A percentile compares a stretch with the other conserved stretches of the same genome.
Conservation (phyloP, 1,140 invertebrate genomes). For the Pemphigus obesinymphae region DNA sequence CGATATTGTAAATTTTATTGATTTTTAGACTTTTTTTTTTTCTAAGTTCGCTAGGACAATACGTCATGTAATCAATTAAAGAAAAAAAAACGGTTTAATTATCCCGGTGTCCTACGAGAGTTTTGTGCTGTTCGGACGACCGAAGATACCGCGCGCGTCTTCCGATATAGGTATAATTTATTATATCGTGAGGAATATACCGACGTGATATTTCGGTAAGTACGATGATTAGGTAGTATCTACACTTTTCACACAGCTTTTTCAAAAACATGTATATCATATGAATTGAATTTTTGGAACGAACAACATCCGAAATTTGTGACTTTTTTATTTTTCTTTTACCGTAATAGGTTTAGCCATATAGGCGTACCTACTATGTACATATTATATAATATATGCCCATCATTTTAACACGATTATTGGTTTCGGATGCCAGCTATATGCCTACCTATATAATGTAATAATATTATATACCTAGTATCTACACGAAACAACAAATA, state of each 20-base stretch:
- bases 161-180: not conserved
- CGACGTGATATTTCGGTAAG: not conserved
- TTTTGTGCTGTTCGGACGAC: not conserved
- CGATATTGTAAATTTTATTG: not conserved
- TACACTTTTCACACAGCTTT: no score
- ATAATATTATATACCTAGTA: not conserved
- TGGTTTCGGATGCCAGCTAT: not conserved
- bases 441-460: not conserved
- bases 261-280: no score
- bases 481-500: not conserved
- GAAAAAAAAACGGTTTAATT: not conserved
- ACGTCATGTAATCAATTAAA: not conserved
- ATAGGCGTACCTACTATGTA: no score
- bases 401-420: not conserved
- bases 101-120: not conserved
- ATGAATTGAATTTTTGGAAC: no score
- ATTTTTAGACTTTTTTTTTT: not conserved
- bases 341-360: no score
- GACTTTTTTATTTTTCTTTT: not conserved
- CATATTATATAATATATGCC: no score
- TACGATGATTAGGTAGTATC: not conserved
- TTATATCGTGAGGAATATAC: not conserved
- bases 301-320: no score
- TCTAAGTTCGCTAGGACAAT: not conserved
- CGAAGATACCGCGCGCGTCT: not conserved